phyloP scores from a whole-genome alignment of 2,888 invertebrate genomes.

The Xestia rhomboidea region DNA sequence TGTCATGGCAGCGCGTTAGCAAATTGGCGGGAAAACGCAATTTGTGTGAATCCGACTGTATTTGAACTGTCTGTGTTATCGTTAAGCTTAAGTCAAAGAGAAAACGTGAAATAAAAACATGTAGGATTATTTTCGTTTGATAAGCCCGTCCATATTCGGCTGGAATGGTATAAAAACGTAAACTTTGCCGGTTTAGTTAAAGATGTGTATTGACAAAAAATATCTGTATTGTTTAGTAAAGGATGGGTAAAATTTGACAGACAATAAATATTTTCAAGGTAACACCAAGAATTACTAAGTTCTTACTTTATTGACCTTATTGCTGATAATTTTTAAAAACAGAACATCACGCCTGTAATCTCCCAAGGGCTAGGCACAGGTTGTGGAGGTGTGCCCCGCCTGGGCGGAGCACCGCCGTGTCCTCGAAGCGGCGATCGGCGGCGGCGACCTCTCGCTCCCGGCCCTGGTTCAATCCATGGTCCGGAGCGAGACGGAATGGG shows the following conservation, averaged over 20 bases:
- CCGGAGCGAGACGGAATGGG: too few species aligned
- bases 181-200: too few species aligned
- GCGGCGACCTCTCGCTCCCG: too few species aligned
- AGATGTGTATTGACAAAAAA: not conserved
- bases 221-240: too few species aligned
- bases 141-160: not conserved
- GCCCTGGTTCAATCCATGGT: too few species aligned
- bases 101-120: conserved; percentile 19
- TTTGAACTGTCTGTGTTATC: conserved; percentile 28
- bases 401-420: too few species aligned
- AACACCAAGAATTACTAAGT: too few species aligned
- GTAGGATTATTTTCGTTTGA: not conserved
- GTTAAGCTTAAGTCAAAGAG: conserved; percentile 16
- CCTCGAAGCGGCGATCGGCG: too few species aligned
- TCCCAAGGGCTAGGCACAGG: not conserved
- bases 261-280: not conserved
- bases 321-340: not conserved
- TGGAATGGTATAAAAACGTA: too few species aligned
- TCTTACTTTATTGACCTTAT: not conserved
- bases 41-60: conserved; percentile 53
- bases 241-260: not conserved
- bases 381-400: too few species aligned
- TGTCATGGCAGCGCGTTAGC: conserved; percentile 59
- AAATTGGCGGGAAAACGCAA: conserved; percentile 65
- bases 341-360: not conserved